Evolutionary conservation across 2,113 vertebrate genomes (phyloP), one percentile per base, ranked within the genome.

Genomic region (Mirza zaza): DNA sequence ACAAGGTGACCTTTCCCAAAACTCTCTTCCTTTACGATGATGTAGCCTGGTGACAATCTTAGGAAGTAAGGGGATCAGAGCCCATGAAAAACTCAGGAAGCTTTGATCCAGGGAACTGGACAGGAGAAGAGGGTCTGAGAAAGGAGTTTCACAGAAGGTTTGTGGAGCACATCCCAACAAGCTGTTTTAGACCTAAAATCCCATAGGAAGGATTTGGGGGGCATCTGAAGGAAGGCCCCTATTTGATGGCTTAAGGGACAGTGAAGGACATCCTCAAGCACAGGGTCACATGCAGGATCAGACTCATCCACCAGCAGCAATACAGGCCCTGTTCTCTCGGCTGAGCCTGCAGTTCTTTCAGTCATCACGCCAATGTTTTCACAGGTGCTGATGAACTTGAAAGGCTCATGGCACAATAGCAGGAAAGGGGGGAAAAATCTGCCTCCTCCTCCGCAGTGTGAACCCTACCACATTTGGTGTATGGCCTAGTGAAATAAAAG

Each of bases 291-390:
- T 15, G 39, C 23, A 25, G 29, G 36, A 29, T 34, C 9, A n/a
- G 80, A 10, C 11, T 12, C 17, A 3, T 21, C 20, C 32, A 11
- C 50, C 6, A 3, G 23, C 36, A 84, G 15, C 70, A 82, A 14
- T 2, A 6, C 3, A n/a, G 32, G 34, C 67, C 52, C 68, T 68
- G 21, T 15, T 65, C 21, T 32, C 23, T 6, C 6, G 18, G 34
- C 27, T 1, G 8, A 59, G 8, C 0, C 6, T 3, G 50, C 36
- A 8, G 52, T 29, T 90, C 82, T 68, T 81, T 5, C 4, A 0
- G 17, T 18, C 14, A 21, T n/a, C 94, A 27, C 61, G 39, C 17
- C 63, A 0, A 0, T n/a, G 36, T 39, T 0, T 8, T 85, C 55
- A 8, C 17, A 83, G 86, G 29, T 23, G 25, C 70, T 67, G 39